Base-by-base conservation (phyloP, 1,140 invertebrate species). In the Cotesia typhae region DNA sequence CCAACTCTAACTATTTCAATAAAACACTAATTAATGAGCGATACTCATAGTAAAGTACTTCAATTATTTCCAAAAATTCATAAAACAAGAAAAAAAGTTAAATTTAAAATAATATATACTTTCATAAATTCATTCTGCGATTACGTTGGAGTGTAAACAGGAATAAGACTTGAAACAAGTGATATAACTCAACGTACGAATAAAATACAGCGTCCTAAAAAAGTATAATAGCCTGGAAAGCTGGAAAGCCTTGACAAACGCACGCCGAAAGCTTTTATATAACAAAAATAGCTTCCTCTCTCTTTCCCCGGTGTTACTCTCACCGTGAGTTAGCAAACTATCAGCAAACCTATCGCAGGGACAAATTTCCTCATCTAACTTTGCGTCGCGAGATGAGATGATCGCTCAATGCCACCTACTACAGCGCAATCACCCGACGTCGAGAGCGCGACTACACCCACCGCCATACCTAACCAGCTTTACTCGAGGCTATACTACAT, bases 301-400 rank as follows among this genome's bases (percentile, higher is more conserved):
- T 47, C 60, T 57, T 35, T 59, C 67, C 14, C 28, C 78, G 74
- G 74, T 75, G 67, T 73, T 77, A 75, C 79, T 73, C 74, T 72
- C 70, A 71, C 65, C 63, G 41, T 47, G 74, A 85, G 83, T 86
- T 84, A 76, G 79, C 74, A 75, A 86, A 84, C 83, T 85, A 83
- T 84, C 82, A 81, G 78, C 61, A 71, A 84, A 84, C 81, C 84
- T 81, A 85, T 85, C 82, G 81, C 79, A 76, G 75, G 79, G 83
- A 87, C 84, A 86, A 87, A 87, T 87, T 87, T 82, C 81, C 85
- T 86, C 85, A 85, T 85, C 85, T 85, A 87, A 86, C 85, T 87
- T 87, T 87, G 78, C 80, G 77, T 79, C 74, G 72, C 75, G 74
- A 85, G 84, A 87, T 86, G 85, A 87, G 83, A 77, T 80, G 82